A percentile compares a stretch with the other conserved stretches of the same genome.
Conservation (phyloP, 2,113 vertebrate genomes). For the Lasiurus cinereus region DNA sequence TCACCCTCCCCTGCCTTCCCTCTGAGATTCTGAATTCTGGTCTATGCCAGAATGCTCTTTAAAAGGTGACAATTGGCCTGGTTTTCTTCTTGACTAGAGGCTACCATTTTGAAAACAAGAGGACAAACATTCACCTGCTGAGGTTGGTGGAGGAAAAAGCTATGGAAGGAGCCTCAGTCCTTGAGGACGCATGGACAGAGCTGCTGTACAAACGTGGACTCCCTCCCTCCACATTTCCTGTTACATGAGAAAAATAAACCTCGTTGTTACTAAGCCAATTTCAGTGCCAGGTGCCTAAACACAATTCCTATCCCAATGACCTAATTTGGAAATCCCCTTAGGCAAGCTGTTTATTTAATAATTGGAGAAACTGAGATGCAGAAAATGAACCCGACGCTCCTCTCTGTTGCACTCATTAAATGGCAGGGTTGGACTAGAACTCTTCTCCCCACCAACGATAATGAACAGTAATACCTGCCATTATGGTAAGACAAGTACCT, state of each 20-base stretch:
- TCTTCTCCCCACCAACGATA: background rate
- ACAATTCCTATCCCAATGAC: background rate
- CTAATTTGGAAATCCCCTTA: background rate
- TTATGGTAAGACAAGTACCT: background rate
- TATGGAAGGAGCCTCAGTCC: background rate
- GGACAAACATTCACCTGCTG: background rate
- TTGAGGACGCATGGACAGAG: background rate
- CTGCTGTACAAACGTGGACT: background rate
- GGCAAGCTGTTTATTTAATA: background rate
- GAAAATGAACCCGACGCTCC: background rate
- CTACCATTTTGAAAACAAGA: constrained; percentile 4
- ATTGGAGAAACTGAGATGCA: background rate
- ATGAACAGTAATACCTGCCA: background rate
- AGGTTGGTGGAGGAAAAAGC: background rate
- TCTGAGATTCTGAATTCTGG: no score
- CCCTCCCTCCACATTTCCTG: background rate
- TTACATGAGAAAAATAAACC: constrained; percentile 4
- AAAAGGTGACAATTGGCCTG: background rate
- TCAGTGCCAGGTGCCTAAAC: background rate
- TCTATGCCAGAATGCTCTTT: background rate
- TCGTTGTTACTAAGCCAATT: background rate
- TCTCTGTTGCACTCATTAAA: background rate
- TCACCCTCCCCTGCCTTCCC: no score
- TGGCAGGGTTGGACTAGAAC: background rate
- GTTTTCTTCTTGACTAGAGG: background rate